Evolutionary conservation across 2,888 invertebrate genomes (phyloP).

Genomic region (Oligia latruncula): DNA sequence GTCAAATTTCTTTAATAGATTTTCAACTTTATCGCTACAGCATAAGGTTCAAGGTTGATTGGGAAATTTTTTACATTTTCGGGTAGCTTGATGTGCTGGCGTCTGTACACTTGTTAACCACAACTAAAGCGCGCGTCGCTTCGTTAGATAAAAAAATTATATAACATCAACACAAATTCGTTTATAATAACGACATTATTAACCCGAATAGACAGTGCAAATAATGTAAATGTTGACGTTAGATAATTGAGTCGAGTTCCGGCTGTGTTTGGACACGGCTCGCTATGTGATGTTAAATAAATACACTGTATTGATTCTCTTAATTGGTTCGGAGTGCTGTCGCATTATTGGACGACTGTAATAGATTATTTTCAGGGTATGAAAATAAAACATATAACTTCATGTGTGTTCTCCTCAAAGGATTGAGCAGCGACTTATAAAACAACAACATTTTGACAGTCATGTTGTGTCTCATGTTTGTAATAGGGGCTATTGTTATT

Average conservation of each 20-base stretch:
- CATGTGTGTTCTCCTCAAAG: too few species aligned
- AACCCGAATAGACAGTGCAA: neutral
- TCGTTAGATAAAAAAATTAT: neutral
- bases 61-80: too few species aligned
- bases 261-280: conserved; percentile 21
- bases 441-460: too few species aligned
- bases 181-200: neutral
- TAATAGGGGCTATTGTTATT: too few species aligned
- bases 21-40: too few species aligned
- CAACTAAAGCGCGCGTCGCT: neutral
- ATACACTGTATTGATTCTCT: conserved; percentile 33
- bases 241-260: conserved; percentile 33
- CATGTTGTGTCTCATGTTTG: too few species aligned
- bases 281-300: conserved; percentile 11
- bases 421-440: too few species aligned
- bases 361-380: neutral
- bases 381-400: neutral
- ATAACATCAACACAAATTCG: neutral
- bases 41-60: too few species aligned
- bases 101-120: neutral
- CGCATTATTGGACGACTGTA: neutral
- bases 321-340: conserved; percentile 19
- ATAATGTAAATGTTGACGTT: conserved; percentile 38
- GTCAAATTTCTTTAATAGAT: too few species aligned
- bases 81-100: too few species aligned